Conservation (phyloP, 2,888 invertebrate genomes). For the Orthosia gracilis region DNA sequence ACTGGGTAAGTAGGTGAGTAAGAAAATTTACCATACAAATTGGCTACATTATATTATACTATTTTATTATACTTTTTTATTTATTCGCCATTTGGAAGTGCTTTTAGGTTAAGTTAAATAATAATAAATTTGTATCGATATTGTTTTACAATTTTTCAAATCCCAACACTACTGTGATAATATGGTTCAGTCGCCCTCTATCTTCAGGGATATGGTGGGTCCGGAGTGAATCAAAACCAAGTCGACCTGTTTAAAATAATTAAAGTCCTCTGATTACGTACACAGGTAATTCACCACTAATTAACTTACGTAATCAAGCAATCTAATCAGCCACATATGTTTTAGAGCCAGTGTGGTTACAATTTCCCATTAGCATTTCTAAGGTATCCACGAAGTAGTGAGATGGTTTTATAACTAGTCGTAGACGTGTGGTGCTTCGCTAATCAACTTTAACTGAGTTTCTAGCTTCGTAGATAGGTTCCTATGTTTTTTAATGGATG, state of each 20-base stretch:
- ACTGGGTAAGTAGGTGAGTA: no score
- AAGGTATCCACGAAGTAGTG: constrained; percentile 39
- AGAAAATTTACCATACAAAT: no score
- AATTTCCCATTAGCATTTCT: constrained; percentile 35
- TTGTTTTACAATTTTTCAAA: no score
- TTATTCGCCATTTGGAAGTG: no score
- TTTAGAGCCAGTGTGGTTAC: constrained; percentile 7
- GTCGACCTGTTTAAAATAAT: neutral
- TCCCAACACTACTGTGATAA: no score
- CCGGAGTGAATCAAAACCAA: neutral
- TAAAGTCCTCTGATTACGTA: constrained; percentile 1
- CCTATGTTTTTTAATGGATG: neutral
- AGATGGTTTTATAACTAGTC: constrained; percentile 8
- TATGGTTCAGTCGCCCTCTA: no score
- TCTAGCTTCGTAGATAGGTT: neutral
- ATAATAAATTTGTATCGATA: no score
- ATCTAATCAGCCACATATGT: constrained; percentile 33
- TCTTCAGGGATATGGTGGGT: no score
- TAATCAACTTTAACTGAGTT: constrained; percentile 9
- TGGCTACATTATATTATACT: no score
- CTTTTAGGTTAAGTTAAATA: no score
- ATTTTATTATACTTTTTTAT: no score
- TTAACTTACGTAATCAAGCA: constrained; percentile 46
- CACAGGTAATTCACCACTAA: constrained; percentile 30
- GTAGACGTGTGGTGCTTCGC: constrained; percentile 5